Evolutionary conservation across 1,140 invertebrate genomes (phyloP).

Genomic region (Plodia interpunctella): DNA sequence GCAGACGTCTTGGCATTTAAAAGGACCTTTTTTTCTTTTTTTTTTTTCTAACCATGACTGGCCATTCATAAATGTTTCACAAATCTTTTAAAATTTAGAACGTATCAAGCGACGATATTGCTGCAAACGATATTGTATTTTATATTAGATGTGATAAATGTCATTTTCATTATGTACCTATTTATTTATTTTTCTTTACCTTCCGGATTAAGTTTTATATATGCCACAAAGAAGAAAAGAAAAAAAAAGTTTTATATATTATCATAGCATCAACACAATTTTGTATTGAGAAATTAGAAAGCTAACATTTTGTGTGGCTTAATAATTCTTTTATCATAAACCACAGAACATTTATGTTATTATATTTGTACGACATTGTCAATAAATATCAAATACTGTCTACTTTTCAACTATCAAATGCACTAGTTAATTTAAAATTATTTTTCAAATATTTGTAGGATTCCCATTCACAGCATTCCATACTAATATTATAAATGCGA

Average conservation of each 20-base stretch:
- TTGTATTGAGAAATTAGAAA: conserved; percentile 2
- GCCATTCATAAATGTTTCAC: conserved; percentile 45
- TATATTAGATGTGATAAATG: background rate
- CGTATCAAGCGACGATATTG: conserved; percentile 9
- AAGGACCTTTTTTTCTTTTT: conserved; percentile 31
- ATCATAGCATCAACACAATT: background rate
- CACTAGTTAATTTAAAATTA: too few species aligned
- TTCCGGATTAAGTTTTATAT: conserved; percentile 1
- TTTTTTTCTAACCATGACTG: conserved; percentile 29
- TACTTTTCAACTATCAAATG: too few species aligned
- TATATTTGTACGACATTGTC: too few species aligned
- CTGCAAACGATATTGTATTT: background rate
- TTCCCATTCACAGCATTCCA: too few species aligned
- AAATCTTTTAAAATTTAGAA: conserved; percentile 11
- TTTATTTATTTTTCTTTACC: background rate
- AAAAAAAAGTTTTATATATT: too few species aligned
- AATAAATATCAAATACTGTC: too few species aligned
- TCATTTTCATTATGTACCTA: background rate
- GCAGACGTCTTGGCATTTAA: conserved; percentile 57
- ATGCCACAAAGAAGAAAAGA: too few species aligned
- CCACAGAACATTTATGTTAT: too few species aligned
- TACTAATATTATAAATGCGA: too few species aligned
- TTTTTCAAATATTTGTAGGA: too few species aligned
- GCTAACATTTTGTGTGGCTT: background rate
- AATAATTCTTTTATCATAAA: background rate